Conservation (phyloP, 92 coral and sea anemone species). For the Epizoanthus stellaris region DNA sequence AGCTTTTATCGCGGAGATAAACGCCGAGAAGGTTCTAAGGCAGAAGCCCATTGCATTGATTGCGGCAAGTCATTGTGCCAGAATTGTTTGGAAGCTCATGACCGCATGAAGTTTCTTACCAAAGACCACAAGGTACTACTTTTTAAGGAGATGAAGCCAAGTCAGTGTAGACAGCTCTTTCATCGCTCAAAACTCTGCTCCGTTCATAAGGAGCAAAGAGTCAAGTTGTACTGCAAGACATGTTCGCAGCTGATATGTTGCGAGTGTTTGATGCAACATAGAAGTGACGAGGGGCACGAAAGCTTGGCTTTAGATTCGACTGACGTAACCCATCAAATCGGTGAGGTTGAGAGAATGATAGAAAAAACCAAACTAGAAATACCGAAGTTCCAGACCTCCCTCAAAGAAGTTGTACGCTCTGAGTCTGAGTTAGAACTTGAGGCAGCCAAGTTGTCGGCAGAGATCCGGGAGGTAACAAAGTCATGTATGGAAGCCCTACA, state of each 20-base stretch:
- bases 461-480: neutral
- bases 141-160: conserved; percentile 19
- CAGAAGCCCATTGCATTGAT: conserved; percentile 1
- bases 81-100: conserved; percentile 6
- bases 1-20: neutral
- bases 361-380: neutral
- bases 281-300: neutral
- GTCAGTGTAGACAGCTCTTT: conserved; percentile 16
- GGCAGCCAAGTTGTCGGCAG: neutral
- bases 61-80: neutral
- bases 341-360: neutral
- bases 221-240: conserved; percentile 12
- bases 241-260: neutral
- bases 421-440: neutral
- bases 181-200: conserved; percentile 9
- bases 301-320: neutral
- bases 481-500: neutral
- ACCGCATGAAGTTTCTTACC: conserved; percentile 17
- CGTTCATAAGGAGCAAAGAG: neutral
- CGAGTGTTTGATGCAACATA: conserved; percentile 16
- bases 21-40: neutral
- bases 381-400: neutral
- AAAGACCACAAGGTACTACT: neutral
- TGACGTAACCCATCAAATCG: neutral
- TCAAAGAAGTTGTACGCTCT: neutral